Conservation (phyloP, 2,113 vertebrate species). For the Sceloporus undulatus region DNA sequence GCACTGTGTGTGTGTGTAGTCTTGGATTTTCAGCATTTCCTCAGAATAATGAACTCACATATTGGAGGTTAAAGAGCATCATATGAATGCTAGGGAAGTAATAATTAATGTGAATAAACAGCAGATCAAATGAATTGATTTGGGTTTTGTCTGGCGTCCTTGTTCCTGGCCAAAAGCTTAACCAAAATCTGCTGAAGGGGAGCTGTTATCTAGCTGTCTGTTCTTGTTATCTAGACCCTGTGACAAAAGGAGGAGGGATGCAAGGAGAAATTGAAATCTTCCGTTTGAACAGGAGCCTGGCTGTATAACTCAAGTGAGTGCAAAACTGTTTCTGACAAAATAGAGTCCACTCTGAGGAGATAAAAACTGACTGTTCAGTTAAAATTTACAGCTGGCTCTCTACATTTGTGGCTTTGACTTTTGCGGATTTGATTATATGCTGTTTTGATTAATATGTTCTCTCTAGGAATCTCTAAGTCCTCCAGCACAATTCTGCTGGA, state of each 20-base stretch:
- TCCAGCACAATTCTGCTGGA: too few species aligned
- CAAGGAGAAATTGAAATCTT: conserved; percentile 45
- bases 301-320: conserved; percentile 53
- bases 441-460: too few species aligned
- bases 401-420: too few species aligned
- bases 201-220: conserved; percentile 71
- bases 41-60: conserved; percentile 28
- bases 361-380: neutral
- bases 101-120: conserved; percentile 81
- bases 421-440: too few species aligned
- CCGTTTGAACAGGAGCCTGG: conserved; percentile 64
- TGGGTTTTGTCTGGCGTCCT: conserved; percentile 71
- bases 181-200: conserved; percentile 67
- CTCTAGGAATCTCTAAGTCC: too few species aligned
- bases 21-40: neutral
- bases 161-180: conserved; percentile 67
- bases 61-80: conserved; percentile 47
- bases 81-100: conserved; percentile 58
- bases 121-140: conserved; percentile 85
- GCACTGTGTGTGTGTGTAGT: neutral
- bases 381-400: neutral
- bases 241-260: conserved; percentile 51
- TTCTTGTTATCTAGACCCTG: conserved; percentile 70
- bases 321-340: neutral
- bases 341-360: neutral